Conservation (phyloP, 2,113 vertebrate species). For the Sinocyclocheilus maitianheensis region DNA sequence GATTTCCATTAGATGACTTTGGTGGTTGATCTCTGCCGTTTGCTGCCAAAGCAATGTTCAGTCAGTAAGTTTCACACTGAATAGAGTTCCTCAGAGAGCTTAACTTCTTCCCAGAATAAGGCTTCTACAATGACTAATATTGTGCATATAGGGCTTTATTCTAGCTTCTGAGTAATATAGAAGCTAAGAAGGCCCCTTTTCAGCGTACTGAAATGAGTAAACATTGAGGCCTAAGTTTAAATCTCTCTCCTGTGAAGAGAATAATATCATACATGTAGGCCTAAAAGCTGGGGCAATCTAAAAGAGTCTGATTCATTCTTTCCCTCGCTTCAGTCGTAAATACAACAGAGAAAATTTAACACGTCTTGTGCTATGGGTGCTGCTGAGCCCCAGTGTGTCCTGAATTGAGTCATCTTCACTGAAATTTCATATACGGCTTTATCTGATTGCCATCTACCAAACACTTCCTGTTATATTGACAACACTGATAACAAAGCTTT, state of each 20-base stretch:
- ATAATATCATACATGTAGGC: slow-evolving; percentile 51
- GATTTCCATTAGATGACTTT: slow-evolving; percentile 53
- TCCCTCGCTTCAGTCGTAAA: slow-evolving; percentile 42
- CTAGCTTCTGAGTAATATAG: slow-evolving; percentile 75
- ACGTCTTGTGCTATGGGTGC: neutral
- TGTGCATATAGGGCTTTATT: slow-evolving; percentile 38
- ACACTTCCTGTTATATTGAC: slow-evolving; percentile 56
- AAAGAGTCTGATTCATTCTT: slow-evolving; percentile 70
- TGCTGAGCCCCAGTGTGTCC: neutral
- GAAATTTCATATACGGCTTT: slow-evolving; percentile 43
- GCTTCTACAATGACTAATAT: slow-evolving; percentile 59
- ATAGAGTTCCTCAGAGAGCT: slow-evolving; percentile 77
- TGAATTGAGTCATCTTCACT: slow-evolving; percentile 47
- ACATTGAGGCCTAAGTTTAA: slow-evolving; percentile 1
- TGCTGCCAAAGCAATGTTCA: slow-evolving; percentile 31
- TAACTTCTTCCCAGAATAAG: slow-evolving; percentile 78
- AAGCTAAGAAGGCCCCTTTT: slow-evolving; percentile 66
- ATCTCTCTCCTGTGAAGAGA: slow-evolving; percentile 41
- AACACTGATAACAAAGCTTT: slow-evolving; percentile 47
- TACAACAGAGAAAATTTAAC: neutral
- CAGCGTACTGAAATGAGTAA: slow-evolving; percentile 46
- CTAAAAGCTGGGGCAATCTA: slow-evolving; percentile 62
- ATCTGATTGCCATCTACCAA: slow-evolving; percentile 41
- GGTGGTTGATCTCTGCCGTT: slow-evolving; percentile 19
- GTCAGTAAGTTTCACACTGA: slow-evolving; percentile 77